Evolutionary conservation across 2,888 invertebrate species (phyloP), one percentile per base, ranked within the genome.

Genomic region (Drosophila robusta): DNA sequence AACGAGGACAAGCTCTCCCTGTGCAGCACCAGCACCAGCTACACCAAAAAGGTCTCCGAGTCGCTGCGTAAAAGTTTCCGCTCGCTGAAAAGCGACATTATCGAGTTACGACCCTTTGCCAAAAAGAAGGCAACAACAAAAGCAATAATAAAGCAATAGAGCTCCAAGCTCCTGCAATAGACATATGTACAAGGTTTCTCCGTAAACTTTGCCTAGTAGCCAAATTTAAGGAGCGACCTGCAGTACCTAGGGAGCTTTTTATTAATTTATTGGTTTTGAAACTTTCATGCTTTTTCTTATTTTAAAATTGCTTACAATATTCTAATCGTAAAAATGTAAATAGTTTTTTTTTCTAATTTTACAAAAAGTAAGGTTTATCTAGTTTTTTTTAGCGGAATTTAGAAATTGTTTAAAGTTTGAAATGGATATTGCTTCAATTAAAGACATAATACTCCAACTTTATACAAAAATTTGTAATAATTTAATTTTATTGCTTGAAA

Each of bases 11-110:
- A 85, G 60, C 70, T 89, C 7, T 90, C 91, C 8, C 50, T 89
- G 34, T 86, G 83, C 70, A 89, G 89, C 75, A 89, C 87, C 42
- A 87, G 80, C 51, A 91, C 84, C 6, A 91, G 87, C 57, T 91
- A 90, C 68, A 91, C 89, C 76, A 90, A 89, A 60, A 89, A 83
- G 58, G 80, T 92, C 3, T 89, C 91, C 3, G 83, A 90, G 39
- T 80, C 88, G 2, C 55, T 91, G 62, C 84, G 91, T 6, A 84
- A 90, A 26, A 91, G 91, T n/a, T 91, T 91, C 49, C 91, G 91
- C n/a, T 76, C 84, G 16, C 58, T 91, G 3, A 90, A 90, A 64
- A 68, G 87, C 29, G 90, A 90, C 50, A 61, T 91, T 14, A 84
- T 83, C 50, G 91, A 91, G 51, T 36, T 90, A 79, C 90, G 90